Base-by-base conservation (phyloP, 2,797 vertebrate genomes). In the Anas flavirostris region DNA sequence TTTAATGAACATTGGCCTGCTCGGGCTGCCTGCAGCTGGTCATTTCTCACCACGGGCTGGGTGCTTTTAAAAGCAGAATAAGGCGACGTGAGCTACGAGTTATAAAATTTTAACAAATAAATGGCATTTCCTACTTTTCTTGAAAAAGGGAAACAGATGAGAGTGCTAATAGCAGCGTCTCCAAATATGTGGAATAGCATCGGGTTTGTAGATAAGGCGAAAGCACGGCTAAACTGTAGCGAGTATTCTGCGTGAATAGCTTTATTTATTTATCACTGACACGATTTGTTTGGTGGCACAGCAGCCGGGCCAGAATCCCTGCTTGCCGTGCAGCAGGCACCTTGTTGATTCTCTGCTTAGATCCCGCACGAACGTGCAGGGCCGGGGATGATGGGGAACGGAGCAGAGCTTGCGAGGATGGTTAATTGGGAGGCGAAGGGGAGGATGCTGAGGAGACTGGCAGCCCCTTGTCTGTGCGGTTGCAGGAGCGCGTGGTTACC, bases 1-100 rank as follows among this genome's bases (percentile, higher is more conserved):
- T 97, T 98, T 98, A 98, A 97, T 98, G 97, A 98, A 97, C 97
- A 94, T 94, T 96, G 97, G 94, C 95, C 90, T 83, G 25, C 91
- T 96, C 48, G 9, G 90, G 88, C 95, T 97, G 97, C 96, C 94
- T 97, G 93, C 96, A 97, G 95, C 96, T 96, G 97, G 97, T 94
- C 93, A 97, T 98, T 98, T 98, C 97, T 98, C 97, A 97, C 90
- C 82, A 78, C 91, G 92, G 92, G 72, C 94, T 94, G 96, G 94
- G 86, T 94, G 78, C 86, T 91, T 91, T 95, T 92, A 96, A 88
- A 96, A 86, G 82, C 80, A 92, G 87, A 97, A 96, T 82, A 94
- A 95, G 64, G 50, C 92, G 63, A 91, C 0, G 1, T 80, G 88
- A 92, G 88, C 82, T 90, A n/a, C 94, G 91, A 97, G 94, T 97